Evolutionary conservation across 2,797 vertebrate genomes (phyloP).

Genomic region (Chromobotia macracanthus): DNA sequence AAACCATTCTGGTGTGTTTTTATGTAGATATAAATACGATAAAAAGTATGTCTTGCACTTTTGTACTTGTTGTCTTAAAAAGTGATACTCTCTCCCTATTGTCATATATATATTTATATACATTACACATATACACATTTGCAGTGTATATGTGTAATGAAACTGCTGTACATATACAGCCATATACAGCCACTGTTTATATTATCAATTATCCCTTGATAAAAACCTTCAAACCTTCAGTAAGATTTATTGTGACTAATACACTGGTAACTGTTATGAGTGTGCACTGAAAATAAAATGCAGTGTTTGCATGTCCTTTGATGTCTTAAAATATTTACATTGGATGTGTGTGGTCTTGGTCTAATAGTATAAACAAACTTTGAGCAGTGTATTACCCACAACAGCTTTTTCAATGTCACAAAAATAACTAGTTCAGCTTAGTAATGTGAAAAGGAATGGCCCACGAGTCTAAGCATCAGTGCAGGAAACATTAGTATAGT

Average conservation of each 20-base stretch:
- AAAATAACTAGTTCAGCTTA: conserved; percentile 20
- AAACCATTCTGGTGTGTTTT: conserved; percentile 72
- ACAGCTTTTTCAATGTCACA: conserved; percentile 24
- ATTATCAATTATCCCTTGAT: no score
- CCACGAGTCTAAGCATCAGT: not conserved
- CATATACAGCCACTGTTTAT: conserved; percentile 1
- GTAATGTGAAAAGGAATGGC: not conserved
- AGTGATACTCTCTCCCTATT: conserved; percentile 32
- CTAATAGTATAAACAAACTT: conserved; percentile 47
- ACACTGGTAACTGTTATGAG: conserved; percentile 28
- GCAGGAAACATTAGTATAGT: not conserved
- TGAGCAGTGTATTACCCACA: conserved; percentile 32
- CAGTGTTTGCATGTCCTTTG: conserved; percentile 37
- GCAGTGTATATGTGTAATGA: no score
- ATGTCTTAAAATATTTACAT: conserved; percentile 47
- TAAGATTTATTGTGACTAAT: not conserved
- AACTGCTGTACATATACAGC: no score
- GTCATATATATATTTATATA: no score
- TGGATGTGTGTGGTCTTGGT: conserved; percentile 44
- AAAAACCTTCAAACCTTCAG: conserved; percentile 12
- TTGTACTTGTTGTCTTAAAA: conserved; percentile 38
- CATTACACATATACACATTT: no score
- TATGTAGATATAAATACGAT: conserved; percentile 72
- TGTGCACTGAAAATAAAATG: conserved; percentile 26
- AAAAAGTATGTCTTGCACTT: no score